Evolutionary conservation across 1,140 invertebrate species (phyloP), one percentile per base, ranked within the genome.

Genomic region (Drosophila eugracilis): DNA sequence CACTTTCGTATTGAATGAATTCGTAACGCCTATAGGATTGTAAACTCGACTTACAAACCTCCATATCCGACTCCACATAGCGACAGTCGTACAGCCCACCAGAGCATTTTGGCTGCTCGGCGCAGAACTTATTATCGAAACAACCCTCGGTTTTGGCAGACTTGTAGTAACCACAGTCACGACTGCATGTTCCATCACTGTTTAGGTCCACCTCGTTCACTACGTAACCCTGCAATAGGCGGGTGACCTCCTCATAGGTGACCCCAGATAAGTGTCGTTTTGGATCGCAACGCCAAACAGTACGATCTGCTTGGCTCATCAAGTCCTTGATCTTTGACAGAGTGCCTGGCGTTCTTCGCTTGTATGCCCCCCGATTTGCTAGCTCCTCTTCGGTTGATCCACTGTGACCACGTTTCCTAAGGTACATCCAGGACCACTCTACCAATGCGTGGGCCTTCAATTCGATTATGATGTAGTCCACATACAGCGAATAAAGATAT

Each of bases 181-280:
- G 95, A 14, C 93, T 92, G 88, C 97, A 98, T 0, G 95, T 95
- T 10, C 92, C 92, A 1, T 95, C 93, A 0, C 86, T 62, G 89
- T 97, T 97, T 90, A 98, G 92, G 86, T 97, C 96, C 3, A 97
- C 96, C 90, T 97, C 97, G 90, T 98, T 97, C 73, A 96, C 95
- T 12, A 98, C 93, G 81, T 96, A 97, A 1, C 97, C 96, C 93
- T 97, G 96, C 5, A 98, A 93, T 0, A 97, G 89, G 49, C 95
- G 93, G 0, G 95, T 97, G 19, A 97, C 92, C 89, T 96, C 94
- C 5, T 94, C 94, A 79, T 95, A 97, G 0, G 96, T 97, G 74
- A 93, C 92, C 5, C 94, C 94, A 2, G 48, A 17, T 5, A 63
- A 5, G 73, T 86, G 75, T 12, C 74, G 39, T 1, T 12, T 5